phyloP scores from a whole-genome alignment of 2,797 vertebrate species.

The Tiaroga cobitis region DNA sequence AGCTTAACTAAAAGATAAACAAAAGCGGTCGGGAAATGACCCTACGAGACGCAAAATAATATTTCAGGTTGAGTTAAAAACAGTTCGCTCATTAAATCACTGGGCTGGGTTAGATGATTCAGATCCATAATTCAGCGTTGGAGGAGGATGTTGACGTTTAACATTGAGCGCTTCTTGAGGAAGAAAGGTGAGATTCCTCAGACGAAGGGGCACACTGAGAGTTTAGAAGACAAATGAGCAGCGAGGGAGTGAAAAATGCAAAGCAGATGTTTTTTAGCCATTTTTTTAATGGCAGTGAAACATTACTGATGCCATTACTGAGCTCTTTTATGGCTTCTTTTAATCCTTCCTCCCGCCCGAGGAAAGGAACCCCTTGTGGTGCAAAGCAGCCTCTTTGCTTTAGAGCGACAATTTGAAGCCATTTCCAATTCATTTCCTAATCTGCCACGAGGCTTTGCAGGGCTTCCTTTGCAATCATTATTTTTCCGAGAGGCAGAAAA shows the following conservation, averaged over 20 bases:
- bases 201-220: conserved; percentile 60
- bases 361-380: conserved; percentile 93
- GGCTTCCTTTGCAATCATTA: conserved; percentile 78
- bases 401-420: conserved; percentile 93
- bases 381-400: conserved; percentile 91
- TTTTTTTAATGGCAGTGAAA: conserved; percentile 96
- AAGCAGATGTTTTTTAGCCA: conserved; percentile 87
- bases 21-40: conserved; percentile 48
- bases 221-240: conserved; percentile 78
- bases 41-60: conserved; percentile 35
- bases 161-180: conserved; percentile 45
- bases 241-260: conserved; percentile 81
- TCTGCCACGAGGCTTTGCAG: conserved; percentile 87
- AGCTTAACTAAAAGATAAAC: conserved; percentile 37
- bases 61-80: conserved; percentile 53
- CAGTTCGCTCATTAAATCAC: conserved; percentile 59
- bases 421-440: conserved; percentile 94
- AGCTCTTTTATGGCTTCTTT: conserved; percentile 95
- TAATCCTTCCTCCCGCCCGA: conserved; percentile 85
- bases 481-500: conserved; percentile 79
- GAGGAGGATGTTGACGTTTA: conserved; percentile 54
- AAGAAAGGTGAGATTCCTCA: conserved; percentile 58
- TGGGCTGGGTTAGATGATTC: conserved; percentile 50
- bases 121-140: conserved; percentile 55
- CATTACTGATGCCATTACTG: conserved; percentile 96